Evolutionary conservation across 1,140 invertebrate species (phyloP).

Genomic region (Trichonephila clavipes): DNA sequence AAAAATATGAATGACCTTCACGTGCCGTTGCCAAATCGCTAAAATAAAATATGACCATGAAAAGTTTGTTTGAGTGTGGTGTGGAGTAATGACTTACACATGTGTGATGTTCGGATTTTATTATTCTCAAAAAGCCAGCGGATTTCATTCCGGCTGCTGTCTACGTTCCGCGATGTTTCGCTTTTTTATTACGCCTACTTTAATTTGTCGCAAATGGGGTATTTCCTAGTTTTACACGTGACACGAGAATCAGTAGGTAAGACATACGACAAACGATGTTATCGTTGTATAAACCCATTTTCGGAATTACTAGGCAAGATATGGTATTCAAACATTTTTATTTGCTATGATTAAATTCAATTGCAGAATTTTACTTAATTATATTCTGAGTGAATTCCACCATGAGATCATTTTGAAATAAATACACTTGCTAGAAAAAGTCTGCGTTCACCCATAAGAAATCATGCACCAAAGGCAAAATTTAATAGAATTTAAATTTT

Average conservation of each 20-base stretch:
- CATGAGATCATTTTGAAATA: no score
- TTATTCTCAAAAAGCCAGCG: conserved; percentile 14
- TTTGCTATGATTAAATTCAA: no score
- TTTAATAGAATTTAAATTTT: no score
- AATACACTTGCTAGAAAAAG: no score
- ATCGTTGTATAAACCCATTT: no score
- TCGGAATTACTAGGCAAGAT: no score
- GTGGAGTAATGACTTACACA: conserved; percentile 11
- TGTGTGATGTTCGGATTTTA: conserved; percentile 4
- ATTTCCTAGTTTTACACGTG: not conserved
- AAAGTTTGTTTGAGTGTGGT: conserved; percentile 24
- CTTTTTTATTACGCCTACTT: conserved; percentile 10
- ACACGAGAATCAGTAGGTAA: not conserved
- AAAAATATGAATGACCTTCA: conserved; percentile 2
- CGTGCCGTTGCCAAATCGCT: conserved; percentile 18
- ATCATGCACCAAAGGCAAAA: no score
- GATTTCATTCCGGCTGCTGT: not conserved
- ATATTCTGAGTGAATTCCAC: no score
- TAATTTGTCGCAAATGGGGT: not conserved
- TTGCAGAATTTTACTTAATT: no score
- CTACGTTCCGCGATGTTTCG: not conserved
- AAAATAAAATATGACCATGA: conserved; percentile 18
- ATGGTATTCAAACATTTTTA: no score
- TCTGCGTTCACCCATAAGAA: no score
- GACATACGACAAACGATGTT: no score